Conservation (phyloP, 2,888 invertebrate species). For the Entomobrya proxima region DNA sequence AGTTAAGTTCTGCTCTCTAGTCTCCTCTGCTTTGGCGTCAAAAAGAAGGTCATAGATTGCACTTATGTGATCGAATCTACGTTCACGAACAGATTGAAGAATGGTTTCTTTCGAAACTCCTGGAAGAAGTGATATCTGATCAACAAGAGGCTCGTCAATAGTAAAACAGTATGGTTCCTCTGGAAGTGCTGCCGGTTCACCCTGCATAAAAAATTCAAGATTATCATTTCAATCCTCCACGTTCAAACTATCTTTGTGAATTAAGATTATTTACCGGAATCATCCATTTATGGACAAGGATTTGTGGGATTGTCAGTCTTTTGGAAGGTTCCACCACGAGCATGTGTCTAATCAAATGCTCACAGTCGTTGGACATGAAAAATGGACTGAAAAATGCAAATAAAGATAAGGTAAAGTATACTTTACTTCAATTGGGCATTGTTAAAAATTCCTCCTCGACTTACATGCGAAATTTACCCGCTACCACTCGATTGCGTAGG, state of each 20-base stretch:
- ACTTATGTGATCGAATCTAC: slow-evolving; percentile 93
- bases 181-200: slow-evolving; percentile 55
- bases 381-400: slow-evolving; percentile 80
- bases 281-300: slow-evolving; percentile 96
- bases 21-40: slow-evolving; percentile 80
- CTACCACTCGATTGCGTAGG: slow-evolving; percentile 91
- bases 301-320: slow-evolving; percentile 92
- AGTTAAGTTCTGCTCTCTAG: slow-evolving; percentile 4
- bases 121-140: slow-evolving; percentile 89
- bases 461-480: slow-evolving; percentile 92
- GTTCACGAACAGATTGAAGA: slow-evolving; percentile 87
- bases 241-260: neutral
- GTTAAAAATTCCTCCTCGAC: slow-evolving; percentile 83
- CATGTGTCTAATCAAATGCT: slow-evolving; percentile 96
- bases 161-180: slow-evolving; percentile 65
- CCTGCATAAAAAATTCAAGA: slow-evolving; percentile 7
- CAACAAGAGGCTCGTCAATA: slow-evolving; percentile 84
- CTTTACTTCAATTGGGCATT: slow-evolving; percentile 1
- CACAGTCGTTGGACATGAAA: slow-evolving; percentile 98
- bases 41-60: slow-evolving; percentile 94
- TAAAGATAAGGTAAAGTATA: neutral
- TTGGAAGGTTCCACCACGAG: slow-evolving; percentile 93
- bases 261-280: slow-evolving; percentile 64
- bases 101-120: slow-evolving; percentile 86
- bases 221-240: neutral